Percentiles rank a stretch among this genome's conserved stretches.
These are phyloP conservation scores for Auanema freiburgensis DNA, from an alignment of 2,888 invertebrate species.

Conservation along the genomic window DNA sequence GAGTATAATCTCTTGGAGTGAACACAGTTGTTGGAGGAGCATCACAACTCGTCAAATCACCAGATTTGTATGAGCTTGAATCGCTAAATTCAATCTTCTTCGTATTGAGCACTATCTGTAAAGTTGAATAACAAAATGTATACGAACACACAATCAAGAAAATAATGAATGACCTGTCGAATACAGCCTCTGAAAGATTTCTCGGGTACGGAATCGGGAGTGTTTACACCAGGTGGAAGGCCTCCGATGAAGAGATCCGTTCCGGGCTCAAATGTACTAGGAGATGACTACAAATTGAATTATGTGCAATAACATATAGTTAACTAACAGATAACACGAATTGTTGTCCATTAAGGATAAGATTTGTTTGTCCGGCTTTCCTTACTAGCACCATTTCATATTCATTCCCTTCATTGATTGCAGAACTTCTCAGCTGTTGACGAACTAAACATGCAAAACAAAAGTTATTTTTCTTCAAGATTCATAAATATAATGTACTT, in stretches of 20 bases:
- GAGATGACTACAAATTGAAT: conserved; percentile 10
- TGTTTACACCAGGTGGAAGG: conserved; percentile 49
- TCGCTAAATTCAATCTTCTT: conserved; percentile 3
- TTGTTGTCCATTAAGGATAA: background rate
- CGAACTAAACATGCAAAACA: background rate
- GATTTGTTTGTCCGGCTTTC: background rate
- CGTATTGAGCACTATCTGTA: background rate
- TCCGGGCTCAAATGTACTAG: conserved; percentile 25
- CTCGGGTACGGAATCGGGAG: conserved; percentile 34
- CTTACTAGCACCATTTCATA: background rate
- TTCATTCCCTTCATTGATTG: background rate
- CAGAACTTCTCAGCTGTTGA: background rate
- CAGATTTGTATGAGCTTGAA: background rate
- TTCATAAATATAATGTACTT: too few relatives aligned
- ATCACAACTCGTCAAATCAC: background rate
- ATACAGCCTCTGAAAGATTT: conserved; percentile 43
- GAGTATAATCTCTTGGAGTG: too few relatives aligned
- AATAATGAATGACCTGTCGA: conserved; percentile 2
- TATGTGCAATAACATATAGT: too few relatives aligned
- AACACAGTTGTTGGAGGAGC: background rate
- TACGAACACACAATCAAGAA: background rate
- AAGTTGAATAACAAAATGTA: conserved; percentile 4
- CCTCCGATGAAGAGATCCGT: conserved; percentile 55
- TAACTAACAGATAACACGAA: background rate
- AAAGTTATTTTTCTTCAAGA: too few relatives aligned